A percentile compares a stretch with the other conserved stretches of the same genome.
These are phyloP conservation scores for Tricholauxania praeusta DNA, from an alignment of 2,888 invertebrate species.

Conservation along the genomic window DNA sequence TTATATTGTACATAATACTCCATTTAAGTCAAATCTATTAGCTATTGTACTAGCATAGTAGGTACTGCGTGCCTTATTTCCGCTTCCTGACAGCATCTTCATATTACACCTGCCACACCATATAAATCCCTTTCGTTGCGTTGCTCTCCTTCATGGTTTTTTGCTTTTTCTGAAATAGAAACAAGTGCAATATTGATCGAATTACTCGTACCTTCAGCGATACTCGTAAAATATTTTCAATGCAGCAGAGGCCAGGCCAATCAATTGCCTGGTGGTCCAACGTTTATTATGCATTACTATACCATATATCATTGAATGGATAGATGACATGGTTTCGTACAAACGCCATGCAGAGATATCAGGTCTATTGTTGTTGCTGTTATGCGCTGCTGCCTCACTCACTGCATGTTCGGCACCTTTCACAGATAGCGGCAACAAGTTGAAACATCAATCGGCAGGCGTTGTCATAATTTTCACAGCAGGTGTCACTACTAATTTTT, in stretches of 20 bases:
- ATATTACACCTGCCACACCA: no score
- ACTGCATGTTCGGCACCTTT: constrained; percentile 61
- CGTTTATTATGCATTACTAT: background rate
- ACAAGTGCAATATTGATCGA: background rate
- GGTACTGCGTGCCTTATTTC: no score
- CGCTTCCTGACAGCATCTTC: no score
- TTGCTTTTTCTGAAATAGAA: background rate
- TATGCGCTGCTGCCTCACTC: constrained; percentile 33
- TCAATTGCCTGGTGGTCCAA: constrained; percentile 13
- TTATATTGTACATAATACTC: no score
- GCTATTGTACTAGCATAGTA: no score
- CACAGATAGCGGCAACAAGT: constrained; percentile 58
- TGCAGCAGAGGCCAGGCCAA: background rate
- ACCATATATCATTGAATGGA: no score
- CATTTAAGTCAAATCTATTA: no score
- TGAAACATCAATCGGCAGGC: constrained; percentile 61
- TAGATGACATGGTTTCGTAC: background rate
- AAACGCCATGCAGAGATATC: constrained; percentile 1
- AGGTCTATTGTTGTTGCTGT: background rate
- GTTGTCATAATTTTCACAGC: constrained; percentile 67
- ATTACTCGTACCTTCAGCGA: no score
- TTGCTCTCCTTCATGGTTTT: no score
- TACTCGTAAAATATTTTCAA: background rate
- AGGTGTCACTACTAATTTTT: constrained; percentile 63
- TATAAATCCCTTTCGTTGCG: background rate